Base-by-base conservation (phyloP, 2,888 invertebrate species). In the Neocrepidodera transversa region DNA sequence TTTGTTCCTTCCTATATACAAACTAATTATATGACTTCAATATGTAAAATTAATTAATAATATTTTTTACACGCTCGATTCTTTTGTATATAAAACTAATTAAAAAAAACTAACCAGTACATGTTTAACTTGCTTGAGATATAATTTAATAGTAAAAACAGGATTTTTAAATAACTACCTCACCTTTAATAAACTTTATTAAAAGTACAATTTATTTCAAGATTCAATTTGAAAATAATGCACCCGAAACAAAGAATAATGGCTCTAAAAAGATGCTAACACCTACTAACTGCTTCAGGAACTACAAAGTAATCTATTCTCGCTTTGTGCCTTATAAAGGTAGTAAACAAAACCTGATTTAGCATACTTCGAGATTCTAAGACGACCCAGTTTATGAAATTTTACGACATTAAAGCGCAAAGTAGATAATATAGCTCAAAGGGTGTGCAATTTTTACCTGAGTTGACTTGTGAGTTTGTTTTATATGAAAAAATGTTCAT, bases 271-370 rank as follows among this genome's bases (percentile, higher is more conserved):
- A 40, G 40, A 16, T 16, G 13, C 3, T 16, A 40, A 40, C 13
- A 14, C 13, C 18, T 3, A 8, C 40, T 40, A 40, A 40, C 40
- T 14, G 16, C 40, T 40, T 18, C 40, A 11, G 16, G 16, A 40
- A 40, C 40, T 40, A 40, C 40, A 40, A 40, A 40, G 40, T 40
- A 40, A 16, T 16, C 40, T 16, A 18, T 40, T 40, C 40, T 40
- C 40, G 40, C 40, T 40, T 40, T 40, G 16, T 16, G 23, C 45
- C 45, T 45, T 45, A 26, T 45, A 23, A 2, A 45, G 45, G 45
- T 17, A 26, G 45, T 45, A 45, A 45, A 45, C 45, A 45, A 45
- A 23, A 45, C 45, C 45, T 45, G 45, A 45, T 45, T 45, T 45
- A 23, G 8, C 13, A 11, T 45, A 23, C 45, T 45, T 45, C 23